phyloP scores from a whole-genome alignment of 2,888 invertebrate genomes.

The Synanthedon formicaeformis region DNA sequence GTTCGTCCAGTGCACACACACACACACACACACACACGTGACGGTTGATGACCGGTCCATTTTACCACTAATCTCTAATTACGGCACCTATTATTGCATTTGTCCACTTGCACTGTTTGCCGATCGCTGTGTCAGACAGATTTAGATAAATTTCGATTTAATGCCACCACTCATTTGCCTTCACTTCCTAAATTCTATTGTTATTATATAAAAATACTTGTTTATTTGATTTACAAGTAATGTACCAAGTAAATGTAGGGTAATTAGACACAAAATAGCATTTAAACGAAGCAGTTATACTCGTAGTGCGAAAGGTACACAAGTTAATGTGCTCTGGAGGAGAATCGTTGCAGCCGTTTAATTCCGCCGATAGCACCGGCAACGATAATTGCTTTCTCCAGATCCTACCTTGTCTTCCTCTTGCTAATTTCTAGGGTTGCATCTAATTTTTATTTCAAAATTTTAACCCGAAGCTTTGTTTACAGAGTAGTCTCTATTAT shows the following conservation, averaged over 20 bases:
- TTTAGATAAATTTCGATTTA: neutral
- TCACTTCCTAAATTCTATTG: no score
- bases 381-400: slow-evolving; percentile 42
- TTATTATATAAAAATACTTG: no score
- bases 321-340: slow-evolving; percentile 4
- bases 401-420: slow-evolving; percentile 16
- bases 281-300: neutral
- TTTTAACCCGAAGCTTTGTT: slow-evolving; percentile 16
- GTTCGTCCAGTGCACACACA: slow-evolving; percentile 1
- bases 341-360: slow-evolving; percentile 12
- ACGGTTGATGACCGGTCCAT: slow-evolving; percentile 27
- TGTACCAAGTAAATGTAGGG: neutral
- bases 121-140: neutral
- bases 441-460: slow-evolving; percentile 2
- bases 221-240: no score
- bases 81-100: slow-evolving; percentile 29
- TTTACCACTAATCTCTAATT: slow-evolving; percentile 52
- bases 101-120: neutral
- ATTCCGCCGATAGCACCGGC: slow-evolving; percentile 18
- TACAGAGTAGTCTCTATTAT: no score
- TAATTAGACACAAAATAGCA: neutral
- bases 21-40: slow-evolving; percentile 2
- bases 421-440: slow-evolving; percentile 22
- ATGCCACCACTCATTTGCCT: no score
- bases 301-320: slow-evolving; percentile 12